phyloP scores from a whole-genome alignment of 2,797 vertebrate genomes.

The Tokudaia tokunoshimensis region DNA sequence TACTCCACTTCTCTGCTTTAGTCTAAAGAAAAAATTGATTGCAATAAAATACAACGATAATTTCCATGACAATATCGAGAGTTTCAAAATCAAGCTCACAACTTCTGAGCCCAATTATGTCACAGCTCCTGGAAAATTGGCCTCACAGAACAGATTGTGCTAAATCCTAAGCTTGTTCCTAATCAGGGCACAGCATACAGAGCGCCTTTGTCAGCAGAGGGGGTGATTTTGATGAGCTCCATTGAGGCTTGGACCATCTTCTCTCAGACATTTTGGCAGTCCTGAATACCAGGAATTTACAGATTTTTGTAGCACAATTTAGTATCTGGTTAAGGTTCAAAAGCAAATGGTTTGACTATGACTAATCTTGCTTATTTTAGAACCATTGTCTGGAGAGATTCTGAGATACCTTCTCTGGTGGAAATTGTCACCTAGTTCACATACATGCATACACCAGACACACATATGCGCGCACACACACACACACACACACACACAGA shows the following conservation, averaged over 20 bases:
- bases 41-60: background rate
- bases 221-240: background rate
- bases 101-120: slow-evolving; percentile 31
- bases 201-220: background rate
- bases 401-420: background rate
- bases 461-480: no score
- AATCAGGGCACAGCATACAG: slow-evolving; percentile 12
- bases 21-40: slow-evolving; percentile 40
- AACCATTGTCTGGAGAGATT: slow-evolving; percentile 81
- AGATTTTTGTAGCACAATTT: background rate
- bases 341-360: slow-evolving; percentile 45
- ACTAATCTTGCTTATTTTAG: slow-evolving; percentile 80
- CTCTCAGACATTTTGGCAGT: background rate
- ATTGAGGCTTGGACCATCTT: background rate
- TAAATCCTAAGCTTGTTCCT: slow-evolving; percentile 20
- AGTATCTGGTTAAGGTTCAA: background rate
- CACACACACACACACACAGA: no score
- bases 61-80: slow-evolving; percentile 68
- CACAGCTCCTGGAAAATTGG: background rate
- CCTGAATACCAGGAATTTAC: background rate
- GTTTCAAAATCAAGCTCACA: slow-evolving; percentile 40
- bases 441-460: background rate
- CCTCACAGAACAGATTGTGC: slow-evolving; percentile 6
- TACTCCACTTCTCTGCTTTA: slow-evolving; percentile 41
- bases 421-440: slow-evolving; percentile 76